A percentile compares a stretch with the other conserved stretches of the same genome.
Conservation (phyloP, 2,113 vertebrate species). For the Callipepla squamata region DNA sequence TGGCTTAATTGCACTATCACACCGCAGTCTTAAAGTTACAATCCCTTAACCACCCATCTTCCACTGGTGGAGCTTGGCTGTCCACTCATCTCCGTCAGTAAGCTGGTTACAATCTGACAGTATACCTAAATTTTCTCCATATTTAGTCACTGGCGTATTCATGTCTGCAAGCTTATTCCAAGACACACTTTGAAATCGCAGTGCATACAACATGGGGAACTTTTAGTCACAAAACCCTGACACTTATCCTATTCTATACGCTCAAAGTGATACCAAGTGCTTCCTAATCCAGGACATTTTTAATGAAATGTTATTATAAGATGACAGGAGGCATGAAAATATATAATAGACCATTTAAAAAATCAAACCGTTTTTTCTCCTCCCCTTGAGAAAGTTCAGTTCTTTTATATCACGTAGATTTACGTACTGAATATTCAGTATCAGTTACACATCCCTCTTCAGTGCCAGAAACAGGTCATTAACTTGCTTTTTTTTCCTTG, state of each 20-base stretch:
- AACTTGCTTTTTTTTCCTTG: not conserved
- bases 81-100: not conserved
- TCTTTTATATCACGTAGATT: not conserved
- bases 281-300: not conserved
- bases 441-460: not conserved
- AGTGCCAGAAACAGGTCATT: not conserved
- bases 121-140: not conserved
- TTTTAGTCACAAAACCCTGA: not conserved
- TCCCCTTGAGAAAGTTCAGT: not conserved
- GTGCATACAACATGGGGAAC: not conserved
- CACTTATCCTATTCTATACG: not conserved
- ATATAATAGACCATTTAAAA: not conserved
- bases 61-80: not conserved
- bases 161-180: not conserved
- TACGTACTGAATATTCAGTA: not conserved
- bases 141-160: not conserved
- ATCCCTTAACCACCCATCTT: not conserved
- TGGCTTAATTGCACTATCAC: not conserved
- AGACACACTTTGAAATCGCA: not conserved
- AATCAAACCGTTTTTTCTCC: fast-evolving
- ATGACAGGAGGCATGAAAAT: not conserved
- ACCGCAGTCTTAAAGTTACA: not conserved
- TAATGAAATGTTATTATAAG: not conserved
- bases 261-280: not conserved
- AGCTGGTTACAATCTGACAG: not conserved